Evolutionary conservation across 2,113 vertebrate species (phyloP), one percentile per base, ranked within the genome.

Genomic region (Muntiacus reevesi): DNA sequence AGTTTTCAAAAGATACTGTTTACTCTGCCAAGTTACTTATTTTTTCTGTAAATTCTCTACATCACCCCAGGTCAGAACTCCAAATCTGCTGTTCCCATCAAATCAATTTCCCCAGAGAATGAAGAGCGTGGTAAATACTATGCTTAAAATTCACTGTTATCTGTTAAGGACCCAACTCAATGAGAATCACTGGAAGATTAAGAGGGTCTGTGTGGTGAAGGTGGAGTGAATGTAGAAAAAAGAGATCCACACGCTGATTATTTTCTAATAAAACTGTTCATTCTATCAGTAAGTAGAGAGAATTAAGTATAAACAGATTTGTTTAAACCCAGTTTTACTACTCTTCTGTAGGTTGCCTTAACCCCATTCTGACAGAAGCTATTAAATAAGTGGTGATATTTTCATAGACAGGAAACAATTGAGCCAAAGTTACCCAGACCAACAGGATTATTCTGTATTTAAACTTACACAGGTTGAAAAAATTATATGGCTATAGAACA

Each of bases 261-360:
- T 83, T 97, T 98, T 74, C 94, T 89, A 94, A 97, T 95, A 96
- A 91, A 94, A 94, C 40, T 64, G 16, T 86, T 96, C 76, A 64
- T 95, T 89, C 78, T 91, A 64, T 88, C 50, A 52, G 76, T 95
- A 95, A 97, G 85, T 78, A 14, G 81, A 93, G 43, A n/a, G 84
- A 95, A 95, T 94, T 82, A 92, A 91, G 92, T 91, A 91, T 50
- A 89, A 97, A 95, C 36, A 97, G 84, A 94, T 91, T 97, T 92
- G 50, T 96, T 95, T 96, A 96, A 96, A 92, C 7, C 55, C 59
- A 40, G 55, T 27, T 91, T 36, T 21, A 57, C 81, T 91, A 64
- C 52, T 82, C 1, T 90, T 84, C 59, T 92, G 8, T 57, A 90
- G 28, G 71, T 36, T 64, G 47, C 33, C 52, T 92, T 95, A 87